phyloP scores from a whole-genome alignment of 2,113 vertebrate species.

The Alexandromys fortis region DNA sequence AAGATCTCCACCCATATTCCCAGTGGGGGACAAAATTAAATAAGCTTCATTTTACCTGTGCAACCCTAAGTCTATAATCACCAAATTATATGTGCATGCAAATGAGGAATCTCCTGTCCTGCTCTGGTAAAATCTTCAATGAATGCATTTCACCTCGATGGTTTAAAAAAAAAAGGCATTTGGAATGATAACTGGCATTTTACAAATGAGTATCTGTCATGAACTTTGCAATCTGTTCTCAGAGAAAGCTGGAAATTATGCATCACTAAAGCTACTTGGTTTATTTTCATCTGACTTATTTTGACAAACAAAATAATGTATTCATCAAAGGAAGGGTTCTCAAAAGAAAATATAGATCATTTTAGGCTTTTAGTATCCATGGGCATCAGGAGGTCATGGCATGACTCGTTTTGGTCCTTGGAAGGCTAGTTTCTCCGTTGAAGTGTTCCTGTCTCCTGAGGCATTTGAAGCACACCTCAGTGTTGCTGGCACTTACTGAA shows the following conservation, averaged over 20 bases:
- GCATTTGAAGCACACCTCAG: constrained; percentile 69
- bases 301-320: background rate
- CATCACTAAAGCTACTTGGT: constrained; percentile 33
- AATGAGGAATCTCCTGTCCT: constrained; percentile 74
- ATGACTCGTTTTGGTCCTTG: constrained; percentile 54
- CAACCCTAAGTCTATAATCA: background rate
- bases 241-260: background rate
- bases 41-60: constrained; percentile 17
- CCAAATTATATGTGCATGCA: background rate
- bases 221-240: background rate
- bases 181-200: constrained; percentile 56
- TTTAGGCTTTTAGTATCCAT: constrained; percentile 69
- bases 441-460: constrained; percentile 74
- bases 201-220: constrained; percentile 46
- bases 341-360: constrained; percentile 65
- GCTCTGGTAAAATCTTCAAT: constrained; percentile 39
- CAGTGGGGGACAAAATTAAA: constrained; percentile 5
- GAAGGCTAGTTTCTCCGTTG: constrained; percentile 73
- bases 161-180: constrained; percentile 61
- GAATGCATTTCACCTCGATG: constrained; percentile 68
- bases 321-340: background rate
- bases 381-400: constrained; percentile 36
- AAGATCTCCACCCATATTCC: background rate
- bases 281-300: constrained; percentile 20
- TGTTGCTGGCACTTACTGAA: constrained; percentile 73